A percentile compares a stretch with the other conserved stretches of the same genome.
These are phyloP conservation scores for Cepaea nemoralis DNA, from an alignment of 1,140 invertebrate species.

Conservation along the genomic window DNA sequence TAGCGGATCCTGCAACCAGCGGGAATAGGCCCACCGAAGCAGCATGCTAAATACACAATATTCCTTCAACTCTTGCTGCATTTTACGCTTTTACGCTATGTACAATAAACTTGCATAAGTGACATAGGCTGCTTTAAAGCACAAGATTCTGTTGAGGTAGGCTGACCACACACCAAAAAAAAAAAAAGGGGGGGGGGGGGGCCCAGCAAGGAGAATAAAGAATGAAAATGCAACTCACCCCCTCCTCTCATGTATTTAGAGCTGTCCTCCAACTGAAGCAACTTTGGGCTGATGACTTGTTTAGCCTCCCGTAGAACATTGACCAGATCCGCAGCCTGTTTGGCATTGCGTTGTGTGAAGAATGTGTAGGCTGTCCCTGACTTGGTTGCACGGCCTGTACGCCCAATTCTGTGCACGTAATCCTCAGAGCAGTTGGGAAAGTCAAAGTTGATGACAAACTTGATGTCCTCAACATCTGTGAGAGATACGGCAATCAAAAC, in stretches of 20 bases:
- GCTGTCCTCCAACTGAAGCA: slow-evolving; percentile 62
- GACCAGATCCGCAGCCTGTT: slow-evolving; percentile 92
- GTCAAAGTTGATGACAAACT: slow-evolving; percentile 99
- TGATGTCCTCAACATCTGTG: slow-evolving; percentile 98
- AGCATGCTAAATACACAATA: no score
- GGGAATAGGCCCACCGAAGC: no score
- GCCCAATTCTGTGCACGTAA: slow-evolving; percentile 98
- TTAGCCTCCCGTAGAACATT: slow-evolving; percentile 93
- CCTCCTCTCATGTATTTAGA: slow-evolving; percentile 53
- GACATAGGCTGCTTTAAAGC: no score
- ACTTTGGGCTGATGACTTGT: slow-evolving; percentile 80
- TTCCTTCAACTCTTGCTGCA: no score
- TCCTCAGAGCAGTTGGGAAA: slow-evolving; percentile 98
- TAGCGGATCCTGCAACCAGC: no score
- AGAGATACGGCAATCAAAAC: background rate
- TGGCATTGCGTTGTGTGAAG: slow-evolving; percentile 90
- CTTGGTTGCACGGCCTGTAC: slow-evolving; percentile 91
- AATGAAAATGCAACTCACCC: slow-evolving; percentile 47
- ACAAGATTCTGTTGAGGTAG: no score
- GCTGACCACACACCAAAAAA: no score
- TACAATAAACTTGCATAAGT: no score
- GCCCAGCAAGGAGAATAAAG: no score
- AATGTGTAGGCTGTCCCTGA: slow-evolving; percentile 98
- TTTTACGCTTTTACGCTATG: no score
- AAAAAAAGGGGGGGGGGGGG: no score